Evolutionary conservation across 2,888 invertebrate species (phyloP), one percentile per base, ranked within the genome.

Genomic region (Carcina quercana): DNA sequence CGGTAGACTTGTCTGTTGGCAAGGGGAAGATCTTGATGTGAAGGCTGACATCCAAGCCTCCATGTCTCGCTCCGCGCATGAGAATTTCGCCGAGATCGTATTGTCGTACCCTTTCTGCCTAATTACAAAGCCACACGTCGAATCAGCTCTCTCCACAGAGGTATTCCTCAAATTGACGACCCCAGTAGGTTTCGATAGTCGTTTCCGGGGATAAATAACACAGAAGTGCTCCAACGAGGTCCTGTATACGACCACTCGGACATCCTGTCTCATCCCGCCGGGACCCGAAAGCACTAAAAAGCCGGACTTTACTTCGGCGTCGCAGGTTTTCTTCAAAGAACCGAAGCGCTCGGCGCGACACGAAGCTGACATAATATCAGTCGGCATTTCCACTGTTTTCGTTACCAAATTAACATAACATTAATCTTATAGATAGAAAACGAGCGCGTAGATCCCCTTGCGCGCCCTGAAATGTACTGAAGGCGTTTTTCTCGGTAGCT

Each of bases 191-290:
- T 87, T 86, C 40, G 87, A 85, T 7, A 88, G 73, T 50, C 88
- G 86, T 65, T 88, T 88, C 59, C 87, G 86, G 5, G 89, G 89
- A 44, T 87, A 89, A 15, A 89, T 85, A 5, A 88, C 89, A 1
- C 88, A 88, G 50, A 89, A 89, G 50, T 89, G 89, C 53, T 89
- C 89, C 53, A 87, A 64, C 26, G 88, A 86, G 3, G 89, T 89
- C 38, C 85, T 76, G 59, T 89, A 89, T 13, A 89, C 88, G 47
- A 87, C 87, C 41, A 88, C 88, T 49, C 88, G 80, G 3, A 89
- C 87, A 40, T 86, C 82, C 59, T 88, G 88, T 11, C 86, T 74
- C 50, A 86, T 79, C 45, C 87, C 87, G 37, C 83, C 85, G 29
- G 86, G 85, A 2, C 87, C 85, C 20, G 87, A 47, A 25, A 89